Evolutionary conservation across 2,113 vertebrate species (phyloP).

Genomic region (Saccopteryx bilineata): DNA sequence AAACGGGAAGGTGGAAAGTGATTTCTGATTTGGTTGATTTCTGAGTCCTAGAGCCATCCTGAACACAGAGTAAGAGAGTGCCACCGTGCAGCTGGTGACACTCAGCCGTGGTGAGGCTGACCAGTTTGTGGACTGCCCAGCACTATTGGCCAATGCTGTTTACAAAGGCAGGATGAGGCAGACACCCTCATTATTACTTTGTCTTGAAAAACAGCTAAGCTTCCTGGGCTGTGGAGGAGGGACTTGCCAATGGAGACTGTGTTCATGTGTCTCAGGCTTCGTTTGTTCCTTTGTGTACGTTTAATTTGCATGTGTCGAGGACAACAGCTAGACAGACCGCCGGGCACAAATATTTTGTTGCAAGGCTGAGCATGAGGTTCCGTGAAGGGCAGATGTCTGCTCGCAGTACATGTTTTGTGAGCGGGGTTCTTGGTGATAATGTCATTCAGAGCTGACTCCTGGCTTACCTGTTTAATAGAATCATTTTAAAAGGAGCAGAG

Average conservation of each 20-base stretch:
- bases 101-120: background rate
- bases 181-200: background rate
- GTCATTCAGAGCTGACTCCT: background rate
- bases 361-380: background rate
- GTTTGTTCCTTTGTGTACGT: slow-evolving; percentile 21
- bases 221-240: background rate
- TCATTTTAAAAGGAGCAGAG: background rate
- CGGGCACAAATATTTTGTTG: background rate
- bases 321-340: background rate
- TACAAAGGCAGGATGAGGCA: background rate
- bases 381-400: background rate
- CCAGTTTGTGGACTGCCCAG: background rate
- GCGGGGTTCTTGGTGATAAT: background rate
- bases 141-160: background rate
- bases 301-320: background rate
- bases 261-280: background rate
- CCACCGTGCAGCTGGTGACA: background rate
- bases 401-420: slow-evolving; percentile 9
- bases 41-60: background rate
- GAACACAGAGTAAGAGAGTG: background rate
- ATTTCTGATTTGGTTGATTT: background rate
- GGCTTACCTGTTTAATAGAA: background rate
- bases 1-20: no score
- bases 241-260: background rate
- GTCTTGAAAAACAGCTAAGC: slow-evolving; percentile 23